Evolutionary conservation across 2,888 invertebrate genomes (phyloP), one percentile per base, ranked within the genome.

Genomic region (Nomada ferruginata): DNA sequence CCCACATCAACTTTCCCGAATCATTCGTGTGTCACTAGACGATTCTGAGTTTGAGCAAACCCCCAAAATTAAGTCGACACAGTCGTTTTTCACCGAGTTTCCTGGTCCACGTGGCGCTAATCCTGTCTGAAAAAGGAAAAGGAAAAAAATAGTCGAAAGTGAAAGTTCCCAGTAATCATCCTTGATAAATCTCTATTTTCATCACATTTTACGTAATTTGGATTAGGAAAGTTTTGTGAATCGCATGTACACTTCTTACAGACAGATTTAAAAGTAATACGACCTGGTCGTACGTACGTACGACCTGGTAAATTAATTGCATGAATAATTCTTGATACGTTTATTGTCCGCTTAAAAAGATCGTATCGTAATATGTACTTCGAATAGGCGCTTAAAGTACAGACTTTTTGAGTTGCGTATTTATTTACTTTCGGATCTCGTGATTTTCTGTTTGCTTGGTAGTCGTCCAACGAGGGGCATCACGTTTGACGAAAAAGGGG

Each of bases 41-140:
- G 72, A 68, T 75, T 78, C 20, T 60, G 36, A 36, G 36, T 36
- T 36, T 5, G 81, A 85, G 77, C 76, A 59, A 84, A 88, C 64
- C 47, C 59, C 83, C 87, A 60, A 88, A 89, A 91, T 89, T 90
- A 90, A 84, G 73, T 71, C 59, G 13, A 13, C 59, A 11, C 61
- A 68, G 73, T 70, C 79, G 65, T 36, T 60, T 5, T 29, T 61
- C 73, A 36, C 65, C 3, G 29, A 42, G 13, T n/a, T 36, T 18
- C 18, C 15, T 23, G 20, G 18, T 47, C 29, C 61, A 55, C 60
- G 60, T 66, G 60, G 59, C 29, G 29, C 10, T 4, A 23, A 61
- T 53, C 4, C 15, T 5, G 5, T 60, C 29, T 7, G 29, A 20
- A 4, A 7, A 13, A 9, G 26, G 18, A 26, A 50, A 44, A n/a